These are phyloP conservation scores for Otocyon megalotis DNA, from an alignment of 2,113 vertebrate species.

Conservation along the genomic window DNA sequence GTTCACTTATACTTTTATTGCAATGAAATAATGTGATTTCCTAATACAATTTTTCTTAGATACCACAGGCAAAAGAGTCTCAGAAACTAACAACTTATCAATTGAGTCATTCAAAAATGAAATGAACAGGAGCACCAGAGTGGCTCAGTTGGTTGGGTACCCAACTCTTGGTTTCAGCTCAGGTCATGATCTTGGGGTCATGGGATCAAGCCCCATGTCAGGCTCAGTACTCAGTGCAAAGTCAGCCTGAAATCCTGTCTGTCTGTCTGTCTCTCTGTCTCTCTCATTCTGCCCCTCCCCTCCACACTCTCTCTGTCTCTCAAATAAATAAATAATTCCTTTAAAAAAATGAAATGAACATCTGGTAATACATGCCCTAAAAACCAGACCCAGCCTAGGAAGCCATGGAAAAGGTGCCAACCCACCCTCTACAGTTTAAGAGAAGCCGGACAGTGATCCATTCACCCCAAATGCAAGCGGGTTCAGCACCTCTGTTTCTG, in stretches of 20 bases:
- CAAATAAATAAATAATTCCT: neutral
- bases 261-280: neutral
- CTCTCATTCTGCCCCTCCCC: no score
- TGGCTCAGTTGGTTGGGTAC: neutral
- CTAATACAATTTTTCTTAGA: neutral
- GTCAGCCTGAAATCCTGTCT: neutral
- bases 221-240: neutral
- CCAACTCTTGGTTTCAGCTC: neutral
- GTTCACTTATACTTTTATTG: neutral
- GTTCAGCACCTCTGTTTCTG: neutral
- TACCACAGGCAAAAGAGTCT: neutral
- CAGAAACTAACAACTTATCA: neutral
- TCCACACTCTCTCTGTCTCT: neutral
- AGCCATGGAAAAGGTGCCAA: neutral
- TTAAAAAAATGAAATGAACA: neutral
- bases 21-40: neutral
- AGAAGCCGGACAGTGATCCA: accelerated
- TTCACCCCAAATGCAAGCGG: accelerated
- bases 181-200: neutral
- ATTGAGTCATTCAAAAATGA: neutral
- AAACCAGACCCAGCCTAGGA: neutral
- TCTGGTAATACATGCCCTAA: accelerated
- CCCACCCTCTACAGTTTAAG: accelerated
- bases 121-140: neutral
- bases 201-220: neutral